A percentile compares a stretch with the other conserved stretches of the same genome.
Conservation (phyloP, 2,888 invertebrate genomes). For the Tipula lateralis region DNA sequence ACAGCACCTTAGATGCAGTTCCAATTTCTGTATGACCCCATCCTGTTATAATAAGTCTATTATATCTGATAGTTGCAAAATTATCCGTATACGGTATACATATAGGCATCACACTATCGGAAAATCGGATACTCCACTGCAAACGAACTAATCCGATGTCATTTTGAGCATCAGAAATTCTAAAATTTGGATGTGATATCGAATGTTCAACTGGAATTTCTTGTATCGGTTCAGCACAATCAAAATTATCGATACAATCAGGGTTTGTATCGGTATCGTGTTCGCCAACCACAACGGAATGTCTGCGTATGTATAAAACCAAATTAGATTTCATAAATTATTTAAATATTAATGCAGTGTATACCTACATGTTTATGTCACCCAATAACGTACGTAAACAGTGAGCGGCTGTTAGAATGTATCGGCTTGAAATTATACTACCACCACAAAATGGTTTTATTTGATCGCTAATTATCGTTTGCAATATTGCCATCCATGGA, state of each 20-base stretch:
- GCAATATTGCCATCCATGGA: constrained; percentile 71
- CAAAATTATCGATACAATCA: constrained; percentile 37
- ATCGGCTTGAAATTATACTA: constrained; percentile 41
- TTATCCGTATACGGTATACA: constrained; percentile 50
- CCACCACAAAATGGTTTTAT: constrained; percentile 43
- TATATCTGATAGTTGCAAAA: constrained; percentile 40
- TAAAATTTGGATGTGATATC: neutral
- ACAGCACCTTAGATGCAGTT: neutral
- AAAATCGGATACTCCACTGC: constrained; percentile 37
- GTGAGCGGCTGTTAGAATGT: constrained; percentile 45
- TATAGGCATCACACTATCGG: constrained; percentile 51
- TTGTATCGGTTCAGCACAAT: constrained; percentile 26
- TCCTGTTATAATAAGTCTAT: constrained; percentile 54
- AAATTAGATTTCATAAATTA: neutral
- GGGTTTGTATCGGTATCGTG: constrained; percentile 36
- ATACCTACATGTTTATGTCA: neutral
- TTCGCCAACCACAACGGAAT: constrained; percentile 40
- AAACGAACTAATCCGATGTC: neutral
- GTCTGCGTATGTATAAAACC: neutral
- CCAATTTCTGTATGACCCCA: constrained; percentile 55
- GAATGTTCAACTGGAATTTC: neutral
- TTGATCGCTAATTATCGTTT: constrained; percentile 36
- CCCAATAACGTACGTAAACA: constrained; percentile 36
- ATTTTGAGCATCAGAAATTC: neutral
- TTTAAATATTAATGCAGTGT: neutral